phyloP scores from a whole-genome alignment of 2,113 vertebrate species.

The Mobula hypostoma region DNA sequence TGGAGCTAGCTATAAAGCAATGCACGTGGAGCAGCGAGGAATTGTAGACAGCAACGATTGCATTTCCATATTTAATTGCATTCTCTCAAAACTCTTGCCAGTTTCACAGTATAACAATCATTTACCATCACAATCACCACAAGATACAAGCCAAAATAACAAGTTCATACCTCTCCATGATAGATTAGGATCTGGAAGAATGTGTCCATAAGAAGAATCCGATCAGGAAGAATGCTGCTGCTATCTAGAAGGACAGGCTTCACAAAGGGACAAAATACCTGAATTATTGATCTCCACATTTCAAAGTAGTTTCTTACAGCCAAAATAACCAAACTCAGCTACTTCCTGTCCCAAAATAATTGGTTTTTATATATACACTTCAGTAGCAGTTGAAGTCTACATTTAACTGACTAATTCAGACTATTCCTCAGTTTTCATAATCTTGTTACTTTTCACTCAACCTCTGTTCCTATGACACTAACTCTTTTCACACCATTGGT shows the following conservation, averaged over 20 bases:
- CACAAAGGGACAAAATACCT: not conserved
- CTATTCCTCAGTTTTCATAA: not conserved
- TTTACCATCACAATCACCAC: not conserved
- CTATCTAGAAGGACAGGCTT: slow-evolving; percentile 93
- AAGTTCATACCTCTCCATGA: slow-evolving; percentile 81
- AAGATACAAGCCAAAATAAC: not conserved
- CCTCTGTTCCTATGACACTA: not conserved
- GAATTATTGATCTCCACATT: slow-evolving; percentile 11
- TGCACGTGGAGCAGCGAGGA: no score
- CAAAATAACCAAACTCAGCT: not conserved
- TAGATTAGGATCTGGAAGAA: slow-evolving; percentile 99
- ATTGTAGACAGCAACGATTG: no score
- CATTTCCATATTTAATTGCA: no score
- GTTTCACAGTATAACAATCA: no score
- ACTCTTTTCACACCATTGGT: not conserved
- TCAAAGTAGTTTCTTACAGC: slow-evolving; percentile 9
- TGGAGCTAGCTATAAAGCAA: no score
- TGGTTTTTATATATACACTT: not conserved
- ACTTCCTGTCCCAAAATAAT: not conserved
- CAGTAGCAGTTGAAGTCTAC: not conserved
- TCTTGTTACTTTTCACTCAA: not conserved
- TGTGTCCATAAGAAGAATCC: slow-evolving; percentile 95
- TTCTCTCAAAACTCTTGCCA: no score
- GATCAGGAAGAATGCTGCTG: slow-evolving; percentile 92
- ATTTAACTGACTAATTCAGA: not conserved